Percentiles rank a stretch among this genome's conserved stretches.
phyloP scores from a whole-genome alignment of 2,797 vertebrate genomes.

The Coranthus polyacanthus region DNA sequence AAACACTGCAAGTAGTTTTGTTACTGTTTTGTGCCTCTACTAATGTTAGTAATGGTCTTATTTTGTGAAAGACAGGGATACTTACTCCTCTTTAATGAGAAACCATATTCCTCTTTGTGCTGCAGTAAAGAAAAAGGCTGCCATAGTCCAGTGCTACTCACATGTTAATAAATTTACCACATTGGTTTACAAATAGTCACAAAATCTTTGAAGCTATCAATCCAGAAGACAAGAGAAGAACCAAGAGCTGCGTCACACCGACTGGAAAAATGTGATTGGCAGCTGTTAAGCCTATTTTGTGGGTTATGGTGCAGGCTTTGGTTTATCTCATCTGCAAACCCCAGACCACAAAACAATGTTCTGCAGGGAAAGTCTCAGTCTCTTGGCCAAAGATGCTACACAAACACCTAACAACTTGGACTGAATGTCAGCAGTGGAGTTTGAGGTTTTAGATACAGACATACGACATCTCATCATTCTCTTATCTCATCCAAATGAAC shows the following conservation, averaged over 20 bases:
- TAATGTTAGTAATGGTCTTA: slow-evolving; percentile 33
- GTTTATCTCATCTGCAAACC: slow-evolving; percentile 55
- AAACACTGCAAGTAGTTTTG: slow-evolving; percentile 10
- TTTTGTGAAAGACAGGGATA: not conserved
- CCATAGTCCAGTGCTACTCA: not conserved
- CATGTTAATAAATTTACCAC: slow-evolving; percentile 47
- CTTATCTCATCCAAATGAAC: slow-evolving; percentile 2
- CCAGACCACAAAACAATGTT: slow-evolving; percentile 47
- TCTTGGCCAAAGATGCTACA: slow-evolving; percentile 9
- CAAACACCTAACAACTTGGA: slow-evolving; percentile 36
- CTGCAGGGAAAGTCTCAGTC: not conserved
- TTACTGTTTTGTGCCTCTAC: slow-evolving; percentile 11
- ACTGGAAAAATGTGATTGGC: slow-evolving; percentile 51
- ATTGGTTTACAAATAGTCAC: slow-evolving; percentile 57
- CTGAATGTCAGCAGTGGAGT: slow-evolving; percentile 17
- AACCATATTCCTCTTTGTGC: slow-evolving; percentile 1
- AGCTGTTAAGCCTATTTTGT: slow-evolving; percentile 41
- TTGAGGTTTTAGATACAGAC: slow-evolving; percentile 29
- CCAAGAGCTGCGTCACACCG: slow-evolving; percentile 22
- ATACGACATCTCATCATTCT: not conserved
- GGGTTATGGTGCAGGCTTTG: slow-evolving; percentile 25
- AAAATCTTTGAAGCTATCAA: slow-evolving; percentile 22
- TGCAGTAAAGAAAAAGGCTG: not conserved
- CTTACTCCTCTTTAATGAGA: slow-evolving; percentile 1
- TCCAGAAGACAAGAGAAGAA: slow-evolving; percentile 29